Base-by-base conservation (phyloP, 2,113 vertebrate species). In the Budorcas taxicolor region DNA sequence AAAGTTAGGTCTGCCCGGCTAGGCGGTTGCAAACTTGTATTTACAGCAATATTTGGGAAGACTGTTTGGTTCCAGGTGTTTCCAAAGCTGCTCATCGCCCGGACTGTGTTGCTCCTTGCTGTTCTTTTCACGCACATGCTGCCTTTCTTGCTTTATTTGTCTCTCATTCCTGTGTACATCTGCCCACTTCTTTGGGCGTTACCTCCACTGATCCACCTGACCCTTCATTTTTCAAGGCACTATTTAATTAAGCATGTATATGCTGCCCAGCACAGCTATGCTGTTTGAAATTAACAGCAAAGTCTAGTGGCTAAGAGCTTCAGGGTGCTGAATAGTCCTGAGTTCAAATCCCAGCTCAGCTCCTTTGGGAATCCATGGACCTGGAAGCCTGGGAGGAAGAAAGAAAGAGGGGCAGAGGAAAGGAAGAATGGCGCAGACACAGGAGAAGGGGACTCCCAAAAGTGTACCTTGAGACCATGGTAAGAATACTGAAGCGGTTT, bases 111-210 rank as follows among this genome's bases (percentile, higher is more conserved):
- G 16, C 33, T 58, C 52, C 50, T 33, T 87, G 25, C 13, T n/a
- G n/a, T 4, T 2, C 33, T 27, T 33, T 3, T 1, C 6, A 1
- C 2, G 14, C 5, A 25, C 31, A 36, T n/a, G 29, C 23, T 36
- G 25, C 4, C 36, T 64, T 33, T 33, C 7, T 10, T 82, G 15
- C 58, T 90, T 90, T 50, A 33, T 88, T 78, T 33, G 52, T 13
- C 27, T 50, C 10, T 64, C 40, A 4, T 16, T 43, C 27, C 13
- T 6, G 8, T 47, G 36, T 13, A 50, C n/a, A 60, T 31, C 53
- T 95, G 55, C 3, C 62, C 17, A 15, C 57, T 78, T 93, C 36
- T 84, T 64, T 84, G 81, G 40, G 13, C 3, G 36, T 95, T 83
- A 74, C 29, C 33, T 40, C 91, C 43, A 58, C 1, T 17, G 16